Conservation (phyloP, 2,113 vertebrate genomes). For the Pelecanus crispus region DNA sequence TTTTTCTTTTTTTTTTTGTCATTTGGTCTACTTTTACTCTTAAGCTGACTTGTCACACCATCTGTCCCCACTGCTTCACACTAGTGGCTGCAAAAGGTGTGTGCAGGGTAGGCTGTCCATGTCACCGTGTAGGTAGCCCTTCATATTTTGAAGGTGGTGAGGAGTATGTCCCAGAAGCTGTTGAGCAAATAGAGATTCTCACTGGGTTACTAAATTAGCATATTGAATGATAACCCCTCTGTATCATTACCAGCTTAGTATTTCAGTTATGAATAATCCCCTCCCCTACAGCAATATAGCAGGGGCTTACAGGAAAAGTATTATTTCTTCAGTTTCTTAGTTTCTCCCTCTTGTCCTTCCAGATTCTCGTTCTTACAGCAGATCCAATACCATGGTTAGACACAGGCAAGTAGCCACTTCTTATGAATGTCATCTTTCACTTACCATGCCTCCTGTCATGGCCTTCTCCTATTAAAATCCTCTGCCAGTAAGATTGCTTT, state of each 20-base stretch:
- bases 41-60: neutral
- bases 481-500: neutral
- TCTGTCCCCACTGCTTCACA: neutral
- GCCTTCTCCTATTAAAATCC: neutral
- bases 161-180: neutral
- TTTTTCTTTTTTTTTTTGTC: too few species aligned
- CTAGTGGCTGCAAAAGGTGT: neutral
- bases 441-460: rapidly evolving
- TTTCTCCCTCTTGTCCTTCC: neutral
- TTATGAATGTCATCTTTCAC: neutral
- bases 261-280: neutral
- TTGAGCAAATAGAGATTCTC: neutral
- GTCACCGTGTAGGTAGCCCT: neutral
- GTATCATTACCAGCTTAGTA: neutral
- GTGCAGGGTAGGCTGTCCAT: neutral
- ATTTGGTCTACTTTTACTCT: neutral
- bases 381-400: rapidly evolving
- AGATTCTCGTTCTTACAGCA: neutral
- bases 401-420: neutral
- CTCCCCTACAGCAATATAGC: neutral
- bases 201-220: neutral
- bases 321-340: neutral
- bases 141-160: neutral
- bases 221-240: rapidly evolving
- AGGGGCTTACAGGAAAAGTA: neutral